Evolutionary conservation across 2,113 vertebrate species (phyloP), one percentile per base, ranked within the genome.

Genomic region (Sakesphorus luctuosus): DNA sequence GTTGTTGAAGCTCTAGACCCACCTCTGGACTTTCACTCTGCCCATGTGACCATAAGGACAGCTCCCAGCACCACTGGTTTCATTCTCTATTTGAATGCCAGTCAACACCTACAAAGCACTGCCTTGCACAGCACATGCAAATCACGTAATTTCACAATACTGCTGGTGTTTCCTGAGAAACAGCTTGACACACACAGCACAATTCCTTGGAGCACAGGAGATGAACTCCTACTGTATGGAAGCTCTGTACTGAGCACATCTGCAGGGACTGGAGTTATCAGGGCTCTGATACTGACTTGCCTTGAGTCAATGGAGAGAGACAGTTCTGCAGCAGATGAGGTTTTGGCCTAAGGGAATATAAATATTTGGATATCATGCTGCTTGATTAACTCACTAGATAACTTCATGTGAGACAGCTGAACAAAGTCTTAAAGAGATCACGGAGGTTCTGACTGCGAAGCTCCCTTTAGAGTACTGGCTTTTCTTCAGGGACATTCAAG

Each of bases 291-390:
- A 21, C 28, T 23, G 55, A 7, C 66, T 72, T 91, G 77, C 72
- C 72, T 62, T 74, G 29, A 80, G 79, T 80, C 67, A 59, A 26
- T 38, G 26, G 20, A 38, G 50, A 69, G 12, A 85, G 58, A 66
- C 61, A 50, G 56, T 50, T 94, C 71, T 83, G 43, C 71, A 94
- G 66, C 78, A 91, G 84, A 86, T 87, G 87, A 89, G 29, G 36
- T 66, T 96, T 73, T 87, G 50, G 81, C 81, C 87, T 91, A 65
- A 89, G 93, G 87, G n/a, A 66, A 69, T 61, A 25, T 28, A 89
- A 89, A 84, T 87, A 93, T 78, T 84, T 87, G 69, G 47, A 20
- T 78, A 71, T 77, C 35, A 13, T 18, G 29, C 38, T 83, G 44
- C 78, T 94, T 76, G 44, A 53, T 69, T 93, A 87, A 75, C n/a